Conservation (phyloP, 2,113 vertebrate species). For the Chauna torquata region DNA sequence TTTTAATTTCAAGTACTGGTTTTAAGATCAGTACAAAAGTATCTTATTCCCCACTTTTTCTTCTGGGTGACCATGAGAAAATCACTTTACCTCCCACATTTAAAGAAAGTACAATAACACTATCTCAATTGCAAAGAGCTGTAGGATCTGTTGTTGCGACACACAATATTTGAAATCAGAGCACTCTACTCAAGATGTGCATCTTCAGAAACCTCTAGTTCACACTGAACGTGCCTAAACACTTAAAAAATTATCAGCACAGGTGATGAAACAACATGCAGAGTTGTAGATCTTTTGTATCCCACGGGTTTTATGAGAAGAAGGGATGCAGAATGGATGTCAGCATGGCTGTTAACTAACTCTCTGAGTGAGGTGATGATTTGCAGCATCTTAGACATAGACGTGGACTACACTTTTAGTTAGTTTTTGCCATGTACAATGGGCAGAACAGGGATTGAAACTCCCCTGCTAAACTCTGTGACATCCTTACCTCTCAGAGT, state of each 20-base stretch:
- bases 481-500: background rate
- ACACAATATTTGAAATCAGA: background rate
- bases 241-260: background rate
- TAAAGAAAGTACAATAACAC: background rate
- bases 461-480: background rate
- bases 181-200: background rate
- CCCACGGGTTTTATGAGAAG: background rate
- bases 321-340: fast-evolving
- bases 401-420: fast-evolving
- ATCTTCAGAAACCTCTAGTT: background rate
- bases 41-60: background rate
- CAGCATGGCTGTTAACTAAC: background rate
- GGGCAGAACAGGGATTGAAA: background rate
- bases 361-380: background rate
- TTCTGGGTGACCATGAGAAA: background rate
- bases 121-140: background rate
- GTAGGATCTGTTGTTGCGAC: background rate
- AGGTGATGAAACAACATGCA: background rate
- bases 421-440: background rate
- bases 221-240: background rate
- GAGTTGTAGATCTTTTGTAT: background rate
- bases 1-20: background rate
- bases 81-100: background rate
- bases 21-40: background rate
- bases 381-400: background rate